Base-by-base conservation (phyloP, 1,140 invertebrate genomes). In the Hypothenemus hampei region DNA sequence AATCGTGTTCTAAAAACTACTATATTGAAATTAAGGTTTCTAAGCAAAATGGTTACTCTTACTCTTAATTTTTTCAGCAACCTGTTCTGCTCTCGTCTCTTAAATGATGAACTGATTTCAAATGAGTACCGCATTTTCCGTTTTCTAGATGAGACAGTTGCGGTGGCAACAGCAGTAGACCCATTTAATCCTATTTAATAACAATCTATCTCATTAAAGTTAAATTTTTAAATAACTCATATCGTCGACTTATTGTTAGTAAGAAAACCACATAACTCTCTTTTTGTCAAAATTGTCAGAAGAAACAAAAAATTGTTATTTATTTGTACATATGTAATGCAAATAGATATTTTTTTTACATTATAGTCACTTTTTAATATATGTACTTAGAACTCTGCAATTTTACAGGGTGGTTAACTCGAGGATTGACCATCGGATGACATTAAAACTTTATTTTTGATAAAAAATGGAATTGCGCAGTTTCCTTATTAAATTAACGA, bases 51-150 rank as follows among this genome's bases (percentile, higher is more conserved):
- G 8, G 2, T 13, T 1, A 37, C 8, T 7, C 76, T 75, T 72
- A 93, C 90, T 79, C 87, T 79, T 52, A 93, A 76, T 76, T 93
- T 93, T 60, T 89, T 80, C 36, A 97, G 75, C 57, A 98, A 75
- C 65, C 95, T 81, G 68, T 97, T 98, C 74, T 97, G 93, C 75
- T 97, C 94, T 53, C 95, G 76, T 75, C 97, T 97, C 59, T 94
- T 78, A 46, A 97, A 92, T 31, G 93, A 97, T 4, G 95, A 94
- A 81, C 97, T 97, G 43, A 93, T 97, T 77, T 98, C 94, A 75
- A 98, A 98, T 64, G 91, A 91, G 75, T 97, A 93, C 23, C 92
- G 92, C 64, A 93, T 76, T 77, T 96, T 96, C 58, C 93, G 79
- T 68, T 97, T 97, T 70, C 96, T 97, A 0, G 92, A 91, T 11